Conservation (phyloP, 2,113 vertebrate genomes). For the Prietella phreatophila region DNA sequence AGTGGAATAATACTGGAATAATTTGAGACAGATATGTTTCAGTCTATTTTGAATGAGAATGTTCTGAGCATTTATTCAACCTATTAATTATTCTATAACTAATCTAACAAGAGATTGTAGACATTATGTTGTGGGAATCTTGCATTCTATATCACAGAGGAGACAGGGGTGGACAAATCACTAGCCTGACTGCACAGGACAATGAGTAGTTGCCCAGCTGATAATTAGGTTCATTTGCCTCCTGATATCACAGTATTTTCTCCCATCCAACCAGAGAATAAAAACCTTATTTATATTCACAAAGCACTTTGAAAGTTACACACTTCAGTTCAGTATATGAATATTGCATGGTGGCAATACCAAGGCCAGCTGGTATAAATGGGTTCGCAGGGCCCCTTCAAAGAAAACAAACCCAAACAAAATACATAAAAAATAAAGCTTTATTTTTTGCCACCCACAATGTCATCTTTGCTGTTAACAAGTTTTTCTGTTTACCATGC, state of each 20-base stretch:
- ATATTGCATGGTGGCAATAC: background rate
- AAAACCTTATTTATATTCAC: background rate
- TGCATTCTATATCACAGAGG: background rate
- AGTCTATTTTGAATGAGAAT: background rate
- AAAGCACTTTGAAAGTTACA: background rate
- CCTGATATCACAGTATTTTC: background rate
- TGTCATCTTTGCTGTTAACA: background rate
- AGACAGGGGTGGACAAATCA: too few species aligned
- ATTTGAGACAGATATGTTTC: background rate
- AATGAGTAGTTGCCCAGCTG: background rate
- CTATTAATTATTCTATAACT: background rate
- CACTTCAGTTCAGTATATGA: background rate
- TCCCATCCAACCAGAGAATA: background rate
- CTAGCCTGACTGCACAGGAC: background rate
- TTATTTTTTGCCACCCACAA: background rate
- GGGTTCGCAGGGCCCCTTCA: background rate
- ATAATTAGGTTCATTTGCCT: background rate
- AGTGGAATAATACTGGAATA: conserved; percentile 34
- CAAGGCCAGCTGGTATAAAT: background rate
- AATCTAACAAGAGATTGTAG: background rate
- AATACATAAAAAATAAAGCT: background rate
- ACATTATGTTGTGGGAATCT: background rate
- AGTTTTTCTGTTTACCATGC: background rate
- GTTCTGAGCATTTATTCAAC: background rate
- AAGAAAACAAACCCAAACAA: background rate